A percentile compares a stretch with the other conserved stretches of the same genome.
Conservation (phyloP, 2,797 vertebrate genomes). For the Gymnothorax reevesii region DNA sequence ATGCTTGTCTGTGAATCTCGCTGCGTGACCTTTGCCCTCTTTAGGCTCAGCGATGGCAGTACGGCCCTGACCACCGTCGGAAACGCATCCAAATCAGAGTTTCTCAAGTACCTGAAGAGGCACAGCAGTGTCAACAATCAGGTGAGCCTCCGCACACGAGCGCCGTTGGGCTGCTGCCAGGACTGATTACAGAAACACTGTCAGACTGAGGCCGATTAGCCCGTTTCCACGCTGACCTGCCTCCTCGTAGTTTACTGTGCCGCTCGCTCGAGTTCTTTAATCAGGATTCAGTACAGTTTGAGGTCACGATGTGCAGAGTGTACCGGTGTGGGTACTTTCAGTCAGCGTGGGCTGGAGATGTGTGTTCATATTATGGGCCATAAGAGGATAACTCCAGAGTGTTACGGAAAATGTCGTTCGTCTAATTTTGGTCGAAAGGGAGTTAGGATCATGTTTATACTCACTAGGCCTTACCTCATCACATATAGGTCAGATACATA, state of each 20-base stretch:
- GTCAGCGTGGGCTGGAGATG: background rate
- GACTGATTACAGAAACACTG: slow-evolving; percentile 52
- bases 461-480: no score
- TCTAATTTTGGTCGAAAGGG: no score
- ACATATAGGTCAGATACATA: no score
- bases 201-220: slow-evolving; percentile 73
- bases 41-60: slow-evolving; percentile 87
- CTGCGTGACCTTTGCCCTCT: slow-evolving; percentile 40
- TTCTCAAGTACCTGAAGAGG: slow-evolving; percentile 93
- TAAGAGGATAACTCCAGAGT: background rate
- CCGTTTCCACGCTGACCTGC: slow-evolving; percentile 58
- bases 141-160: slow-evolving; percentile 68
- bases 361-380: background rate
- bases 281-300: slow-evolving; percentile 56
- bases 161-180: slow-evolving; percentile 54
- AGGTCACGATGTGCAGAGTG: slow-evolving; percentile 13
- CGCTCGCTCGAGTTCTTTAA: slow-evolving; percentile 57
- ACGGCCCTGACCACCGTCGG: slow-evolving; percentile 82
- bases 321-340: background rate
- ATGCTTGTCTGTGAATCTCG: background rate
- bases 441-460: no score
- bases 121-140: slow-evolving; percentile 80
- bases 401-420: no score
- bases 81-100: slow-evolving; percentile 87
- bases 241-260: slow-evolving; percentile 39